Evolutionary conservation across 2,113 vertebrate species (phyloP).

Genomic region (Heterotilapia buettikoferi): DNA sequence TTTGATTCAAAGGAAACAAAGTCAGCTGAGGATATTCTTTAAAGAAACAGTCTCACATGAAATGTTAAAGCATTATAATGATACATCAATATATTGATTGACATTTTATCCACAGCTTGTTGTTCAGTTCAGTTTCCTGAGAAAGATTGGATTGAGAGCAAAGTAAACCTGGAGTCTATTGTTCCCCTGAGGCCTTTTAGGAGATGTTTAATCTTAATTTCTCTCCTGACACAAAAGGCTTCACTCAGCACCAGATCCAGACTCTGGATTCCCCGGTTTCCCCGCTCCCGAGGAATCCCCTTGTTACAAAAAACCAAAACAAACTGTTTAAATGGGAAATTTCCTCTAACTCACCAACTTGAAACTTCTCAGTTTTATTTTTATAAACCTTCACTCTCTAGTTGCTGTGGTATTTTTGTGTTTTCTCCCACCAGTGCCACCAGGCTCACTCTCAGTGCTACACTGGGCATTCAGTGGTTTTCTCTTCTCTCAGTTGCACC

Average conservation of each 20-base stretch:
- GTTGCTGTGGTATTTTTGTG: not conserved
- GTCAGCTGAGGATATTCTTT: not conserved
- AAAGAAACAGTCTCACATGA: not conserved
- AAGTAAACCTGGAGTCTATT: not conserved
- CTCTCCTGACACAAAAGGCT: slow-evolving; percentile 1
- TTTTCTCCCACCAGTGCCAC: not conserved
- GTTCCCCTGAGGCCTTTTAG: not conserved
- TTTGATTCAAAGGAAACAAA: not conserved
- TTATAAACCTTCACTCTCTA: not conserved
- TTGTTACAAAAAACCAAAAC: not conserved
- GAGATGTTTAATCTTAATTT: slow-evolving; percentile 8
- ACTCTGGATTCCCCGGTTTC: slow-evolving; percentile 40
- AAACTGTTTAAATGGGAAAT: slow-evolving; percentile 16
- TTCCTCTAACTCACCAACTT: not conserved
- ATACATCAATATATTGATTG: not conserved
- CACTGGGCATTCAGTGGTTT: not conserved
- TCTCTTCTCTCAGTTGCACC: slow-evolving; percentile 17
- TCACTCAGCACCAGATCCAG: not conserved
- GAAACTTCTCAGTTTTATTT: not conserved
- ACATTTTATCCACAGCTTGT: not conserved
- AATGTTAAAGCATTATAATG: not conserved
- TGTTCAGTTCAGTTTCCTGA: not conserved
- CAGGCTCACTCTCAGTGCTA: not conserved
- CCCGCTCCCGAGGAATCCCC: slow-evolving; percentile 45
- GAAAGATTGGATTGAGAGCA: not conserved